phyloP scores from a whole-genome alignment of 2,888 invertebrate species.

The Plagiodera versicolora region DNA sequence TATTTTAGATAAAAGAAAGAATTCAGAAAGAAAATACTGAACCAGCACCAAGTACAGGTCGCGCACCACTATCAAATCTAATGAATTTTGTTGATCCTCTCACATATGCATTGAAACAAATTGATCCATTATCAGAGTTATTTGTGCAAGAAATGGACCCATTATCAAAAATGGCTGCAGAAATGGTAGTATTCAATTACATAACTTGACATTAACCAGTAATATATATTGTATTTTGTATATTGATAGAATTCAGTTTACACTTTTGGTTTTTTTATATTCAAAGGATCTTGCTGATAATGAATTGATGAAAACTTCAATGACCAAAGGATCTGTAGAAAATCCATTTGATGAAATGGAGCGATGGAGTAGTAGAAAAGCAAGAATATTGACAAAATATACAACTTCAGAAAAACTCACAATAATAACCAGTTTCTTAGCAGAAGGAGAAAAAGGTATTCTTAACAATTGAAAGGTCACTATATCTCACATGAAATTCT shows the following conservation, averaged over 20 bases:
- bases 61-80: slow-evolving; percentile 54
- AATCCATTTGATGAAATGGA: slow-evolving; percentile 55
- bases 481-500: neutral
- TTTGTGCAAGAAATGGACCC: slow-evolving; percentile 67
- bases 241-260: neutral
- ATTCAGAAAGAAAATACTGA: slow-evolving; percentile 57
- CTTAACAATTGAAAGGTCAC: neutral
- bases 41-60: slow-evolving; percentile 57
- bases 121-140: slow-evolving; percentile 75
- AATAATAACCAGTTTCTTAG: slow-evolving; percentile 84
- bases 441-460: slow-evolving; percentile 78
- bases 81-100: slow-evolving; percentile 59
- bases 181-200: slow-evolving; percentile 49
- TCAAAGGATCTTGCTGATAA: slow-evolving; percentile 35
- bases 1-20: slow-evolving; percentile 59
- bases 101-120: slow-evolving; percentile 65
- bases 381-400: slow-evolving; percentile 82
- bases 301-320: slow-evolving; percentile 36
- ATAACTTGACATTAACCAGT: neutral
- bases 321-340: slow-evolving; percentile 39
- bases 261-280: neutral
- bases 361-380: slow-evolving; percentile 77
- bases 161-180: slow-evolving; percentile 64
- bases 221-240: neutral
- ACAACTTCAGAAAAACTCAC: slow-evolving; percentile 93